Evolutionary conservation across 2,888 invertebrate species (phyloP).

Genomic region (Tachina grossa): DNA sequence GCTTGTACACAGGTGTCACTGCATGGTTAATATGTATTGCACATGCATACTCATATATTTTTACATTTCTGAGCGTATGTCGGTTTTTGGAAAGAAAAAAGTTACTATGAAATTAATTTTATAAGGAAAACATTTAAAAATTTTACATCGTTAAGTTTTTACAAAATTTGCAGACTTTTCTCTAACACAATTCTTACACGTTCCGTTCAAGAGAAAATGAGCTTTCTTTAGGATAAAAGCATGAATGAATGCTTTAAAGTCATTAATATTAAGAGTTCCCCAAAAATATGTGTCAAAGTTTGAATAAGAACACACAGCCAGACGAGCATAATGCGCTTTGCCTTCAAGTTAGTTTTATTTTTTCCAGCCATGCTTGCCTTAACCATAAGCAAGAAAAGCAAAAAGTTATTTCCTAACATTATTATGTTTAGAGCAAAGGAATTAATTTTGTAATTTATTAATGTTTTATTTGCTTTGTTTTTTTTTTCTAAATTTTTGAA

Average conservation of each 20-base stretch:
- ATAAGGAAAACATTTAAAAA: background rate
- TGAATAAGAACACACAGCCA: slow-evolving; percentile 23
- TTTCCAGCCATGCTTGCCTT: slow-evolving; percentile 24
- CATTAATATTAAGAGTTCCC: slow-evolving; percentile 79
- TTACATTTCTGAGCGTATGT: too few relatives aligned
- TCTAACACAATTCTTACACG: background rate
- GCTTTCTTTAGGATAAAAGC: background rate
- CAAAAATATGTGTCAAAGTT: slow-evolving; percentile 79
- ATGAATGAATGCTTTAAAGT: slow-evolving; percentile 72
- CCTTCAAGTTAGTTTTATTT: slow-evolving; percentile 70
- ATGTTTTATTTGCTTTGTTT: slow-evolving; percentile 2
- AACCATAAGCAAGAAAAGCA: background rate
- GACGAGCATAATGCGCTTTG: too few relatives aligned
- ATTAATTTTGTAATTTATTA: slow-evolving; percentile 50
- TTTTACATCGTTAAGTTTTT: background rate
- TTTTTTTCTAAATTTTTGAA: slow-evolving; percentile 44
- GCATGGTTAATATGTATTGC: too few relatives aligned
- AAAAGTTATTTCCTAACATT: slow-evolving; percentile 37
- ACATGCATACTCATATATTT: too few relatives aligned
- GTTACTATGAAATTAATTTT: too few relatives aligned
- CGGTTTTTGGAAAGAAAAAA: too few relatives aligned
- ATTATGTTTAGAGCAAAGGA: slow-evolving; percentile 22
- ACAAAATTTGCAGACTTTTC: background rate
- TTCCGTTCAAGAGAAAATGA: background rate
- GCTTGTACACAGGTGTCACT: too few relatives aligned